Conservation (phyloP, 2,888 invertebrate genomes). For the Drosophila limbata region DNA sequence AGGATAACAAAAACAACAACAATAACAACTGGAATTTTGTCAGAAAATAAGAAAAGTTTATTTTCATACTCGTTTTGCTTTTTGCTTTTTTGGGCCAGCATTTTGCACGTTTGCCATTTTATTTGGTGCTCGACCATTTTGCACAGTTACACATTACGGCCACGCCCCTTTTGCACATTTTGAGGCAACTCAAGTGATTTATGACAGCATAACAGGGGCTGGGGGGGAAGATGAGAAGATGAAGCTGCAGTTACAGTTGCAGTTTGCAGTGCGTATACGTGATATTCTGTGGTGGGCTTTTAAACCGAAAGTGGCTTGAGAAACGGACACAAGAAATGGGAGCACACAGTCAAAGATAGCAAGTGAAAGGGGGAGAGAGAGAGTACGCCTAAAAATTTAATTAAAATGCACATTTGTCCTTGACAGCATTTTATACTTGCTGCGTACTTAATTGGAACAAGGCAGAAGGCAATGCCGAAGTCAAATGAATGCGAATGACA, state of each 20-base stretch:
- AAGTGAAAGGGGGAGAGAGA: slow-evolving; percentile 3
- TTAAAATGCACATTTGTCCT: slow-evolving; percentile 81
- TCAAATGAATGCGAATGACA: slow-evolving; percentile 51
- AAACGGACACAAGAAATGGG: slow-evolving; percentile 46
- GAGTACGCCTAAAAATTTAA: slow-evolving; percentile 66
- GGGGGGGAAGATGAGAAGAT: not conserved
- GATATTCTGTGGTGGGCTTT: slow-evolving; percentile 53
- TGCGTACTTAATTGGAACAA: slow-evolving; percentile 78
- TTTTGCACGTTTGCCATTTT: slow-evolving; percentile 73
- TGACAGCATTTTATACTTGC: slow-evolving; percentile 75
- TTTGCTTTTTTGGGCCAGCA: slow-evolving; percentile 27
- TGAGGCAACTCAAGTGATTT: slow-evolving; percentile 68
- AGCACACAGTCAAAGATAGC: slow-evolving; percentile 13
- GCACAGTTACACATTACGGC: slow-evolving; percentile 65
- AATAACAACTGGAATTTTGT: slow-evolving; percentile 12
- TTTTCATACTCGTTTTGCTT: slow-evolving; percentile 13
- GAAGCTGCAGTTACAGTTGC: slow-evolving; percentile 18
- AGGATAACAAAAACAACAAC: not conserved
- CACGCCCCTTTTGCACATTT: slow-evolving; percentile 42
- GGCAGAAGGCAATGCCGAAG: slow-evolving; percentile 36
- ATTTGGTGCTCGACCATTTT: slow-evolving; percentile 63
- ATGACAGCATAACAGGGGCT: slow-evolving; percentile 49
- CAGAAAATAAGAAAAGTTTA: slow-evolving; percentile 34
- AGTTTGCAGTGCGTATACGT: slow-evolving; percentile 68
- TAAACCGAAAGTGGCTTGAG: slow-evolving; percentile 58